Conservation (phyloP, 2,888 invertebrate species). For the Agrotis ipsilon region DNA sequence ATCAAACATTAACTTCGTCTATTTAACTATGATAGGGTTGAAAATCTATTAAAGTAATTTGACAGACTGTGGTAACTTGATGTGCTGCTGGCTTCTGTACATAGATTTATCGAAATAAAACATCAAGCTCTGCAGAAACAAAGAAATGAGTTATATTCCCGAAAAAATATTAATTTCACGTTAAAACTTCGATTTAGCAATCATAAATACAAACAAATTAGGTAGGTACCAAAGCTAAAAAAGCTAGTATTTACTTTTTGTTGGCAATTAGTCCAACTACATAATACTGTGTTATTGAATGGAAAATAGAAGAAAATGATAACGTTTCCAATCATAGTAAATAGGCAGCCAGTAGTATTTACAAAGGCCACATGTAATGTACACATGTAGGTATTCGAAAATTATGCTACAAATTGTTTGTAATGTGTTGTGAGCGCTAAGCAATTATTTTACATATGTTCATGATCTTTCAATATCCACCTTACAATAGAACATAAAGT, state of each 20-base stretch:
- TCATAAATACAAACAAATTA: slow-evolving; percentile 11
- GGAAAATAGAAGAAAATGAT: slow-evolving; percentile 18
- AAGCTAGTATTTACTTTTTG: slow-evolving; percentile 16
- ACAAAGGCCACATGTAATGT: background rate
- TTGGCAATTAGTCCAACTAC: slow-evolving; percentile 1
- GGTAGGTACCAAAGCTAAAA: slow-evolving; percentile 1
- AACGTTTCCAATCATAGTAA: slow-evolving; percentile 4
- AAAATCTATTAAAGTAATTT: too few species aligned
- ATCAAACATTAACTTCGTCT: too few species aligned
- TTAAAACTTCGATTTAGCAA: slow-evolving; percentile 9
- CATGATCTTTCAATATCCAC: slow-evolving; percentile 14
- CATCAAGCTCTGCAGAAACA: too few species aligned
- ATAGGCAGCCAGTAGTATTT: background rate
- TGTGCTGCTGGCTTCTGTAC: too few species aligned
- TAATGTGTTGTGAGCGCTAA: background rate
- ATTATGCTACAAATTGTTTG: slow-evolving; percentile 10
- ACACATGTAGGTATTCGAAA: slow-evolving; percentile 1
- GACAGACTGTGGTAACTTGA: too few species aligned
- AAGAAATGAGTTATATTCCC: too few species aligned
- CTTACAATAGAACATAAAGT: slow-evolving; percentile 8
- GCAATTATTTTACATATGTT: slow-evolving; percentile 3
- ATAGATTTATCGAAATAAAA: too few species aligned
- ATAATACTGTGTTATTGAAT: slow-evolving; percentile 2
- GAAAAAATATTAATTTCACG: slow-evolving; percentile 19
- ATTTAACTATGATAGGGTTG: too few species aligned